Evolutionary conservation across 2,888 invertebrate genomes (phyloP).

Genomic region (Baccha elongata): DNA sequence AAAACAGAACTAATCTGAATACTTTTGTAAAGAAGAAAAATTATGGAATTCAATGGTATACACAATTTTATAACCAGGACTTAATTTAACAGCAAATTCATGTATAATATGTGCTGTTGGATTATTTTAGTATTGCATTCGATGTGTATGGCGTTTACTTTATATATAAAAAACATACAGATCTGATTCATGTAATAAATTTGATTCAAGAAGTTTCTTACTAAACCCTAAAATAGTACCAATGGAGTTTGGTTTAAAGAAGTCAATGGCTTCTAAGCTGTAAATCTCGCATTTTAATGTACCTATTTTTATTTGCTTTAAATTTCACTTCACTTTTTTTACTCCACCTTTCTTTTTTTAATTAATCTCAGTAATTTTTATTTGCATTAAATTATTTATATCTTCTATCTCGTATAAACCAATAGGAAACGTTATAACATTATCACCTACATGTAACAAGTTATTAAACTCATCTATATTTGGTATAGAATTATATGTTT

Average conservation of each 20-base stretch:
- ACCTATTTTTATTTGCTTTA: slow-evolving; percentile 55
- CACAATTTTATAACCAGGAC: too few relatives aligned
- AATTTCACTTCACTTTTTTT: slow-evolving; percentile 10
- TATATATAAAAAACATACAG: slow-evolving; percentile 76
- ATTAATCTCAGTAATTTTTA: neutral
- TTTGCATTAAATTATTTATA: slow-evolving; percentile 73
- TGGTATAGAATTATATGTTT: slow-evolving; percentile 74
- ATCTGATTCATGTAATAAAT: slow-evolving; percentile 75
- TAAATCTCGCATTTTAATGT: slow-evolving; percentile 52
- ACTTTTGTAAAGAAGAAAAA: too few relatives aligned
- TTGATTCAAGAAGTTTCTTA: slow-evolving; percentile 29
- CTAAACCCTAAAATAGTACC: slow-evolving; percentile 41
- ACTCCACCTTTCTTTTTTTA: neutral
- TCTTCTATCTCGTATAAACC: slow-evolving; percentile 78
- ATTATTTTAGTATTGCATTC: slow-evolving; percentile 67
- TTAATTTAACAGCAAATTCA: too few relatives aligned
- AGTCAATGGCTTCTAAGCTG: slow-evolving; percentile 59
- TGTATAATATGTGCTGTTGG: slow-evolving; percentile 77
- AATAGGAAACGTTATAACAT: slow-evolving; percentile 74
- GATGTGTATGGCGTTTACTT: slow-evolving; percentile 67
- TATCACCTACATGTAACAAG: slow-evolving; percentile 75
- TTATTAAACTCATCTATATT: slow-evolving; percentile 78
- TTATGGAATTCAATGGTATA: too few relatives aligned
- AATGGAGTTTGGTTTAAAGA: slow-evolving; percentile 35
- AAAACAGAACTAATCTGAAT: too few relatives aligned